A percentile compares a stretch with the other conserved stretches of the same genome.
phyloP scores from a whole-genome alignment of 2,888 invertebrate species.

The Quadriops clusia region DNA sequence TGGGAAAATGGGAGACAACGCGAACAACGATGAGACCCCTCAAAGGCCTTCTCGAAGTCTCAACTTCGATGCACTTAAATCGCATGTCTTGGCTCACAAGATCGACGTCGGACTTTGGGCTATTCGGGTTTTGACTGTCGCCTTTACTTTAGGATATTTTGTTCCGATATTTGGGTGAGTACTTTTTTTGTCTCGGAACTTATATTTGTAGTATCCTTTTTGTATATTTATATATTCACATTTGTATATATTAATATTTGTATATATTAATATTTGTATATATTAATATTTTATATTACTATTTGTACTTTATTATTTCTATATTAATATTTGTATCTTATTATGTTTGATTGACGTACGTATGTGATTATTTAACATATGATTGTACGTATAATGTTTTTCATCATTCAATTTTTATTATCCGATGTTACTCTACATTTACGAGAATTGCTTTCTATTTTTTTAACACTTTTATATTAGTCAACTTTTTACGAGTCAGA shows the following conservation, averaged over 20 bases:
- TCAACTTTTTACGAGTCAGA: too few relatives aligned
- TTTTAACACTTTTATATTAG: too few relatives aligned
- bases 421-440: too few relatives aligned
- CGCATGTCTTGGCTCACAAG: constrained; percentile 69
- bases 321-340: neutral
- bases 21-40: constrained; percentile 15
- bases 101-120: constrained; percentile 81
- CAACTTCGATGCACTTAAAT: constrained; percentile 47
- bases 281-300: neutral
- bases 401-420: too few relatives aligned
- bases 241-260: constrained; percentile 1
- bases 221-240: neutral
- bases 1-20: constrained; percentile 22
- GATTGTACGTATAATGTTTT: too few relatives aligned
- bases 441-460: too few relatives aligned
- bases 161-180: constrained; percentile 82
- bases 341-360: constrained; percentile 1
- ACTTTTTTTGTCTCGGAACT: constrained; percentile 7
- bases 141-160: constrained; percentile 75
- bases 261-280: neutral
- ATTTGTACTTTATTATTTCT: neutral
- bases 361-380: constrained; percentile 4
- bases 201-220: constrained; percentile 1
- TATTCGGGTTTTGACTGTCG: constrained; percentile 70
- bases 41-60: constrained; percentile 43